Evolutionary conservation across 2,888 invertebrate genomes (phyloP), one percentile per base, ranked within the genome.

Genomic region (Lithosia quadra): DNA sequence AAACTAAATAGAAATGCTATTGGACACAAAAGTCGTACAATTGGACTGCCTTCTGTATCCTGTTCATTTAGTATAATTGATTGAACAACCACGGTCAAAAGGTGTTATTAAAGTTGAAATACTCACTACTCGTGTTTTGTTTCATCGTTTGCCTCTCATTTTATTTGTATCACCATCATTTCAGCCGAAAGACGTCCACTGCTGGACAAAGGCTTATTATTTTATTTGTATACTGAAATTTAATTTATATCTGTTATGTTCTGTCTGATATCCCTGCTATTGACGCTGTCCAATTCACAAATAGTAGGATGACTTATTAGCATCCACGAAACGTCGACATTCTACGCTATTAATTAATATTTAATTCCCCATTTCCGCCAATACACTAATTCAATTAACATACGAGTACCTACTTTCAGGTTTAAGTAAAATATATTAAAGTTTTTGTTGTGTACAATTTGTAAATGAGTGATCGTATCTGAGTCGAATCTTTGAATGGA

Each of bases 271-370:
- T 15, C 43, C 43, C 43, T 43, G 43, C 60, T 68, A 69, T 66
- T 71, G 73, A 68, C 75, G 74, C 62, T 63, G 72, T 72, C 75
- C 69, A 67, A 49, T 62, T 75, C 71, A 65, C 73, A 80, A 83
- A 81, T 80, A 82, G 67, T 77, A 71, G 73, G 71, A 77, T 75
- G 75, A 78, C 76, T 78, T 79, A 78, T 83, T 77, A 68, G 71
- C 75, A 81, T 82, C 80, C 73, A 77, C 72, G 80, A 84, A 84
- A 77, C 73, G 58, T 65, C 70, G 76, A 75, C 76, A 75, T 72
- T 71, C 75, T 77, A 73, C 67, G 71, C 65, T 70, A 71, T 77
- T 81, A 81, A 84, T 86, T 81, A 86, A 86, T 86, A 86, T 83
- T 83, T 80, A 82, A 84, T 81, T 77, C 77, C 72, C 78, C 72